Conservation (phyloP, 2,888 invertebrate genomes). For the Brenthis hecate region DNA sequence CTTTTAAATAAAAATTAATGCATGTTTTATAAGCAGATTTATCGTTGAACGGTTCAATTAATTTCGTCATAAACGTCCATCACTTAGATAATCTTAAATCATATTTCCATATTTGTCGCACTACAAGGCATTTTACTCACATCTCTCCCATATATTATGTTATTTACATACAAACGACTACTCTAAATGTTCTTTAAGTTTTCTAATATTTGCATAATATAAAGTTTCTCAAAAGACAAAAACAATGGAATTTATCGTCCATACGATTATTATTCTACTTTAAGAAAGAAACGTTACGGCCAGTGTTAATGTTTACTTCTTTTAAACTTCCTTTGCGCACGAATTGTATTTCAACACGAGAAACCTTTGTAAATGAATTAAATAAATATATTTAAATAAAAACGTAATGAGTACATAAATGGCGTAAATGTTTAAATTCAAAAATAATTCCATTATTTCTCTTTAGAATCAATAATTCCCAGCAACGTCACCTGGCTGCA, state of each 20-base stretch:
- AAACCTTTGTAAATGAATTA: neutral
- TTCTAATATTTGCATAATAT: slow-evolving; percentile 25
- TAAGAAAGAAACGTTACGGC: neutral
- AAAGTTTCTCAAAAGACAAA: slow-evolving; percentile 12
- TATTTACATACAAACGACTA: slow-evolving; percentile 16
- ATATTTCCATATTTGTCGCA: slow-evolving; percentile 25
- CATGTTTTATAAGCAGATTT: slow-evolving; percentile 11
- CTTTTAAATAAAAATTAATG: neutral
- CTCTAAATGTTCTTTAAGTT: slow-evolving; percentile 21
- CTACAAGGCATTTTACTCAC: slow-evolving; percentile 1
- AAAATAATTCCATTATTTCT: neutral
- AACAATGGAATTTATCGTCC: slow-evolving; percentile 17
- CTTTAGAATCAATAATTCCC: slow-evolving; percentile 2
- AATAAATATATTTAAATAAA: too few relatives aligned
- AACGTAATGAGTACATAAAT: too few relatives aligned
- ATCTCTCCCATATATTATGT: slow-evolving; percentile 10
- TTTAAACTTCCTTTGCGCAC: neutral
- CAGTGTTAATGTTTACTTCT: neutral
- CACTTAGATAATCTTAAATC: slow-evolving; percentile 26
- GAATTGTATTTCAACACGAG: slow-evolving; percentile 1
- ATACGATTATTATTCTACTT: slow-evolving; percentile 8
- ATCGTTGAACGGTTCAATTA: slow-evolving; percentile 23
- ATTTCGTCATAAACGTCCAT: slow-evolving; percentile 17
- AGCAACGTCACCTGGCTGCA: slow-evolving; percentile 16
- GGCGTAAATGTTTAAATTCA: neutral